A percentile compares a stretch with the other conserved stretches of the same genome.
Conservation (phyloP, 2,113 vertebrate species). For the Pollimyrus isidori region DNA sequence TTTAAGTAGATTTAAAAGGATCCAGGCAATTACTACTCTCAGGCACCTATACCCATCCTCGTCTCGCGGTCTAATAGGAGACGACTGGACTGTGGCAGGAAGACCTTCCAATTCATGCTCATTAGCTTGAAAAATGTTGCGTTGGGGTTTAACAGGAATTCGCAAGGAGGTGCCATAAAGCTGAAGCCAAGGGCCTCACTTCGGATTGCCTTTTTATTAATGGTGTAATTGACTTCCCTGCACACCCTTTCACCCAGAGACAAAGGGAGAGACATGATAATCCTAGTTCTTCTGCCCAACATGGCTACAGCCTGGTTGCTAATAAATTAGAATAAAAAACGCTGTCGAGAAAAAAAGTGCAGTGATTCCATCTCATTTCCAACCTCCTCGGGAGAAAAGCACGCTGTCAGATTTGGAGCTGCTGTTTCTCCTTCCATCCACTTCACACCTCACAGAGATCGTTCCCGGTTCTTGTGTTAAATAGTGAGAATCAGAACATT, state of each 20-base stretch:
- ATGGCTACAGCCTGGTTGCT: neutral
- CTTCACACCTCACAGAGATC: neutral
- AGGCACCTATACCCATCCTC: neutral
- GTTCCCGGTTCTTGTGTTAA: neutral
- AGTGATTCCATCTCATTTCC: neutral
- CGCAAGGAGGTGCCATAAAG: neutral
- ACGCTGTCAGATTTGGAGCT: neutral
- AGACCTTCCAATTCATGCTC: neutral
- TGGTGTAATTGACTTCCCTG: neutral
- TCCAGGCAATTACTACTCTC: slow-evolving; percentile 11
- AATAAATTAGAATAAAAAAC: neutral
- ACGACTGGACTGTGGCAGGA: neutral
- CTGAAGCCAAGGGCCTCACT: neutral
- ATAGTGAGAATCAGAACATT: neutral
- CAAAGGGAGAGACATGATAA: neutral
- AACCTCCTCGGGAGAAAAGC: neutral
- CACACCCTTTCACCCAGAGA: neutral
- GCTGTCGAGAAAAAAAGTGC: neutral
- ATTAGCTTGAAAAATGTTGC: neutral
- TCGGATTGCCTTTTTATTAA: neutral
- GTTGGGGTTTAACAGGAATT: neutral
- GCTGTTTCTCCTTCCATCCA: neutral
- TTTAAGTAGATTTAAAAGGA: slow-evolving; percentile 25
- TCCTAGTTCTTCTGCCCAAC: neutral
- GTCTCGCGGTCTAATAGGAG: neutral